These are phyloP conservation scores for Drosophila meridionalis DNA, from an alignment of 2,888 invertebrate genomes.

Conservation along the genomic window DNA sequence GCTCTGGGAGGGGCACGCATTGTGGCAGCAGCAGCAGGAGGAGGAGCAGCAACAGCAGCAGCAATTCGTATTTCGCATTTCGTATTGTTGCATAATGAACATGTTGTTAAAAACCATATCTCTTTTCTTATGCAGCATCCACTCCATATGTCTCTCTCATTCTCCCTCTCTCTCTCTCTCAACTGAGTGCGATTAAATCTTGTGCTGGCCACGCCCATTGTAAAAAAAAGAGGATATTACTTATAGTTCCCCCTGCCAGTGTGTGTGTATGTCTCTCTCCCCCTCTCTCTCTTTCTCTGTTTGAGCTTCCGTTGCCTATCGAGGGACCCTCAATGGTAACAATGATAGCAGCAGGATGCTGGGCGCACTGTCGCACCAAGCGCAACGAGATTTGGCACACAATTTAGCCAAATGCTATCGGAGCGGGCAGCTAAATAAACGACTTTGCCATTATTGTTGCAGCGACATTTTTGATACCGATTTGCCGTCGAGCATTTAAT, in stretches of 20 bases:
- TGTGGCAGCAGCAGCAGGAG: constrained; percentile 9
- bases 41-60: constrained; percentile 16
- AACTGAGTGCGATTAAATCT: constrained; percentile 66
- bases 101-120: constrained; percentile 46
- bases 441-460: constrained; percentile 39
- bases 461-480: constrained; percentile 32
- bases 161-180: background rate
- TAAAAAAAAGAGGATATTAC: constrained; percentile 58
- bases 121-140: constrained; percentile 11
- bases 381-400: constrained; percentile 60
- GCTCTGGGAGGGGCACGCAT: background rate
- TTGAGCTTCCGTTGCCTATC: constrained; percentile 60
- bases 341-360: constrained; percentile 34
- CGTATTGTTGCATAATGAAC: constrained; percentile 64
- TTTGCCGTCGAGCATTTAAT: constrained; percentile 61
- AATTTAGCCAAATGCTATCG: constrained; percentile 61
- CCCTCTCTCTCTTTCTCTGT: constrained; percentile 25
- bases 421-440: constrained; percentile 39
- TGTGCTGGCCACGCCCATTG: constrained; percentile 42
- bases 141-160: constrained; percentile 1
- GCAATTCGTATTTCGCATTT: constrained; percentile 28
- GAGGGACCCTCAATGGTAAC: constrained; percentile 33
- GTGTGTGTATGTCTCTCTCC: constrained; percentile 15
- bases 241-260: constrained; percentile 20
- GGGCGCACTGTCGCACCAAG: constrained; percentile 15